Evolutionary conservation across 64 coral and sea anemone species (phyloP), one percentile per base, ranked within the genome.

Genomic region (Montipora efflorescens): DNA sequence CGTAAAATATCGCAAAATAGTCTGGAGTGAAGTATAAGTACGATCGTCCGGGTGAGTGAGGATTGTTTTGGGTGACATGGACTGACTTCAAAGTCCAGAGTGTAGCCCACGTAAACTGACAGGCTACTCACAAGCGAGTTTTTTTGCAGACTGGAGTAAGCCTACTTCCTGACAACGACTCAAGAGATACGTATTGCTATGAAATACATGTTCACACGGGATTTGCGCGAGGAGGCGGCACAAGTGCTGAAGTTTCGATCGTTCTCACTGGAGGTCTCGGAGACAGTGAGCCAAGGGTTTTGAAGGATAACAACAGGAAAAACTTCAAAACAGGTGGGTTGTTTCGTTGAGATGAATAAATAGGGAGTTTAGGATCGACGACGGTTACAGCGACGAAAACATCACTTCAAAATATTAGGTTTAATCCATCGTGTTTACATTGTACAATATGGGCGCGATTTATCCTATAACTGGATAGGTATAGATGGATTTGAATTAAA

Each of bases 231-330:
- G 82, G 92, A 45, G 93, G 83, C 67, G 95, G 95, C 5, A 89
- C 95, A 19, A 94, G 92, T 77, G 95, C 95, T 11, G 88, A 97
- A 58, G 78, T 97, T 8, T 97, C 95, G 5, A 50, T 97, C 8
- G 88, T 91, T 7, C 15, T 97, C 11, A 94, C 77, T 61, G 95
- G 95, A 10, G 75, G 88, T 16, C 88, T 94, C 53, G 89, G 46
- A 36, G 92, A 94, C 15, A 94, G 88, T 36, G 95, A 94, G 3
- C 84, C 95, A 0, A 75, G 95, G 13, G 92, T 94, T 0, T 74
- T 97, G 21, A 94, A 91, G 67, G 92, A 97, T 70, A 83, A 92
- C 2, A 89, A 20, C 13, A 90, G 92, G n/a, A 94, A 92, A 64
- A 88, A 55, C 2, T 97, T 97, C 69, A 76, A 93, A 43, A 76